Evolutionary conservation across 2,113 vertebrate genomes (phyloP), one percentile per base, ranked within the genome.

Genomic region (Camelus bactrianus): DNA sequence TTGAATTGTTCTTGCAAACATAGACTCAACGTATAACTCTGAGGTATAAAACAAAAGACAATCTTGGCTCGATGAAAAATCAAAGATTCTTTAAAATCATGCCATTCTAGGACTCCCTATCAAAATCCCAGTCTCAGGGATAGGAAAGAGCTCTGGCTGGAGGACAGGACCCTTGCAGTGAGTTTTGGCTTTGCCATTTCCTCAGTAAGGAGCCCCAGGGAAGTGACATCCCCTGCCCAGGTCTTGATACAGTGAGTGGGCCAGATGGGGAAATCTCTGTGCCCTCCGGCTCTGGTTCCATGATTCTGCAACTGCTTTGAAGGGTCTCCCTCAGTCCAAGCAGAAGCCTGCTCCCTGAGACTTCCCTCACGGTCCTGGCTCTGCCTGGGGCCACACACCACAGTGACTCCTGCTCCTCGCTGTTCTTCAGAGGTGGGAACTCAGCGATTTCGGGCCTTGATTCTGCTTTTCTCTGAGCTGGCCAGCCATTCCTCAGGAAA

Each of bases 391-490:
- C 20, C 4, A 3, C n/a, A 19, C 10, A 8, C 62, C 30, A 5
- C 30, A 46, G 15, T 1, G 30, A 22, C 15, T 28, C 28, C 20
- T 7, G 56, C 22, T 42, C 60, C 62, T 19, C 35, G n/a, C 2
- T 0, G 5, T 38, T 54, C 60, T 86, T 81, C 54, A 20, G 80
- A 67, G 54, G 17, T 17, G 54, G 32, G 75, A 42, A 8, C 3
- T 13, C 2, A 9, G 69, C 0, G 0, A 62, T 52, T 17, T 6
- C 0, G 26, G 24, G 42, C 64, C 46, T 54, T 5, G 56, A 54
- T 42, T 62, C 60, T 50, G 8, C 70, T 80, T 54, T 75, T 58
- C 69, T 70, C 90, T 9, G 65, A 60, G 82, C 6, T 5, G 4
- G n/a, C 28, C n/a, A n/a, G 64, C 87, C 17, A 32, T 70, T 90